A percentile compares a stretch with the other conserved stretches of the same genome.
Evolutionary conservation across 2,797 vertebrate species (phyloP).

Genomic region (Pseudopleuronectes americanus): DNA sequence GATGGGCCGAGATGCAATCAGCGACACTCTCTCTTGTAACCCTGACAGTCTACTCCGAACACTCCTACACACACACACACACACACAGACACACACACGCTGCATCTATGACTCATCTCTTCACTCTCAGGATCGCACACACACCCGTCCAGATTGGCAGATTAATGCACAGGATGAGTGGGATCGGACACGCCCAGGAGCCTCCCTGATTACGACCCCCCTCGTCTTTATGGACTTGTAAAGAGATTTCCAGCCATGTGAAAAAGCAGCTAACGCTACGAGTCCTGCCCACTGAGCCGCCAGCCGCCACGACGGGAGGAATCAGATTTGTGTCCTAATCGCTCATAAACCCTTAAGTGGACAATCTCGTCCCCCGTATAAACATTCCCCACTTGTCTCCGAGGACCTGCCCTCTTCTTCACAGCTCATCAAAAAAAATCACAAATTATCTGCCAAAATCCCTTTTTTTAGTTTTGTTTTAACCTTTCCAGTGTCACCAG

Average conservation of each 20-base stretch:
- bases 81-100: constrained; percentile 41
- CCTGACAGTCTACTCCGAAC: constrained; percentile 59
- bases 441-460: constrained; percentile 9
- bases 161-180: constrained; percentile 63
- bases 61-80: constrained; percentile 3
- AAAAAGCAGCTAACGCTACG: constrained; percentile 60
- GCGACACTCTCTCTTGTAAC: constrained; percentile 65
- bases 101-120: constrained; percentile 61
- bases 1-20: constrained; percentile 75
- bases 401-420: constrained; percentile 51
- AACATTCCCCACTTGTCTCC: constrained; percentile 51
- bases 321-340: constrained; percentile 77
- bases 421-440: constrained; percentile 50
- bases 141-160: constrained; percentile 65
- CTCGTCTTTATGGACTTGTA: constrained; percentile 71
- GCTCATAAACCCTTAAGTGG: constrained; percentile 69
- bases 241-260: constrained; percentile 64
- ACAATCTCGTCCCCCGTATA: constrained; percentile 53
- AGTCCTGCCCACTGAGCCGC: constrained; percentile 62
- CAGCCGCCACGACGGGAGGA: constrained; percentile 67
- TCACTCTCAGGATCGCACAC: constrained; percentile 58
- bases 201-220: constrained; percentile 65
- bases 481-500: constrained; percentile 16
- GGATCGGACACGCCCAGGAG: constrained; percentile 53
- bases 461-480: not conserved